These are phyloP conservation scores for Palythoa grandis DNA, from an alignment of 92 coral and sea anemone species.

Conservation along the genomic window DNA sequence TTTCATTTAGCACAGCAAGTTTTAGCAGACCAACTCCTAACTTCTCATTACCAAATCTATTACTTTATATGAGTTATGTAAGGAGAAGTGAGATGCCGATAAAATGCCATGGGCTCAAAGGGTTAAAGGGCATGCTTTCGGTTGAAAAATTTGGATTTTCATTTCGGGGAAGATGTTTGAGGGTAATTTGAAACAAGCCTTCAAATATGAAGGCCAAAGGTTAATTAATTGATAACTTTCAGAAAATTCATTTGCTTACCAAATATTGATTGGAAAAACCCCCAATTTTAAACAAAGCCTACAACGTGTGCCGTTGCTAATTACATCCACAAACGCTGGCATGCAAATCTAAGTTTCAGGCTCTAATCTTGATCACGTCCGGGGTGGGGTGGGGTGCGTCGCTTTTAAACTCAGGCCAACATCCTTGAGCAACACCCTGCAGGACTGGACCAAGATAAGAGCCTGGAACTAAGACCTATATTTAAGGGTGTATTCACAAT, in stretches of 20 bases:
- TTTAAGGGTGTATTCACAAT: conserved; percentile 3
- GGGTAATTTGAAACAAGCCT: not conserved
- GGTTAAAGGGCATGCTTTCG: no score
- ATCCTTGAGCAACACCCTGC: no score
- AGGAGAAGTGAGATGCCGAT: no score
- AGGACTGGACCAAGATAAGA: not conserved
- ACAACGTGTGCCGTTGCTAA: not conserved
- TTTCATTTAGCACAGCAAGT: no score
- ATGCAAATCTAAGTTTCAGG: not conserved
- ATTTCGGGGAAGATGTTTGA: not conserved
- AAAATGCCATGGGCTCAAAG: no score
- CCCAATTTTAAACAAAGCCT: not conserved
- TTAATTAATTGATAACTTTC: not conserved
- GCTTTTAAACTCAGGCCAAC: not conserved
- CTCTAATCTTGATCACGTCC: not conserved
- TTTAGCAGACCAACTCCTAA: no score
- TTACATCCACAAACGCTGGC: not conserved
- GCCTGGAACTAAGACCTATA: not conserved
- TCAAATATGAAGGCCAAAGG: not conserved
- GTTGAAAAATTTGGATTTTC: no score
- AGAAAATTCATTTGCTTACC: not conserved
- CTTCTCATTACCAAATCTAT: no score
- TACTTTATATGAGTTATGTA: no score
- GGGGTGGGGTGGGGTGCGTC: not conserved
- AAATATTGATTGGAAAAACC: not conserved